Evolutionary conservation across 2,797 vertebrate species (phyloP).

Genomic region (Varecia variegata): DNA sequence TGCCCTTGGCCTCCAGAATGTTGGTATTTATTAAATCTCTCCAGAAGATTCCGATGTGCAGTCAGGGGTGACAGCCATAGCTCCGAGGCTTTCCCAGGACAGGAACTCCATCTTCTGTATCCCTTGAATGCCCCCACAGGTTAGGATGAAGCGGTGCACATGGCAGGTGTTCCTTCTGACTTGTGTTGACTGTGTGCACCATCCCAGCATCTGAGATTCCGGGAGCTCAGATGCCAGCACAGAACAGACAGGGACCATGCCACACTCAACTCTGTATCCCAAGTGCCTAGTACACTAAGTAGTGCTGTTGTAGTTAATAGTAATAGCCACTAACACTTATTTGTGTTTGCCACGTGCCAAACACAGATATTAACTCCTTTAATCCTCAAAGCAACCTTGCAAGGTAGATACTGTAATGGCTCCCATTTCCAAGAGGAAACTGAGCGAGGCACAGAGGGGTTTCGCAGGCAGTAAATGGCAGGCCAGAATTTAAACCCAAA

Average conservation of each 20-base stretch:
- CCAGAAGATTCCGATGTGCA: background rate
- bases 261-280: background rate
- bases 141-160: background rate
- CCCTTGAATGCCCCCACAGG: background rate
- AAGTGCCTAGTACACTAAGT: background rate
- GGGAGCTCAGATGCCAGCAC: background rate
- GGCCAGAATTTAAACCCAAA: background rate
- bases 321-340: background rate
- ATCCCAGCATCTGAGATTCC: background rate
- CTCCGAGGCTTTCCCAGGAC: background rate
- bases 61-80: background rate
- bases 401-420: background rate
- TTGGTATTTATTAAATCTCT: background rate
- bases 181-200: too few species aligned
- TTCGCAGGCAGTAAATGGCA: background rate
- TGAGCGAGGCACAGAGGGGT: background rate
- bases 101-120: background rate
- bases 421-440: slow-evolving; percentile 29
- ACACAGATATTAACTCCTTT: background rate
- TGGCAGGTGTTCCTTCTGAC: background rate
- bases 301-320: background rate
- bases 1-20: background rate
- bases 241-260: background rate
- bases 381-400: background rate
- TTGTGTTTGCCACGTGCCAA: background rate